Percentiles rank a stretch among this genome's conserved stretches.
Conservation (phyloP, 2,113 vertebrate genomes). For the Procapra przewalskii region DNA sequence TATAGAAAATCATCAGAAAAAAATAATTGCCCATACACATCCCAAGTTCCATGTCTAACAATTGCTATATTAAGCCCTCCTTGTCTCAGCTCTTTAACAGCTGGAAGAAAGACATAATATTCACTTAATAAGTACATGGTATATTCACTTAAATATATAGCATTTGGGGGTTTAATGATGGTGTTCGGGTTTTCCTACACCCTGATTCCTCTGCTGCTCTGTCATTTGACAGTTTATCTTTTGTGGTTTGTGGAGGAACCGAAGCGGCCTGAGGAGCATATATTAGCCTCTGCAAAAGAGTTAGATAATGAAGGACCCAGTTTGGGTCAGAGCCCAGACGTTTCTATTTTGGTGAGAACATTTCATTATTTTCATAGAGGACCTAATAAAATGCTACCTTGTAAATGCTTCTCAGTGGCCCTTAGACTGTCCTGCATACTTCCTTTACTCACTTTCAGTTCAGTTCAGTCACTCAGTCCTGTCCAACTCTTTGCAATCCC, state of each 20-base stretch:
- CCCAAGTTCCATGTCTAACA: background rate
- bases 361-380: background rate
- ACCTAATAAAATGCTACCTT: background rate
- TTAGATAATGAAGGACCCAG: background rate
- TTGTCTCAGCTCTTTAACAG: constrained; percentile 27
- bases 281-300: background rate
- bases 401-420: background rate
- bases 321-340: background rate
- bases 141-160: constrained; percentile 36
- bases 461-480: accelerated
- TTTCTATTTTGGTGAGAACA: constrained; percentile 47
- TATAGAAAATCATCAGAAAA: background rate
- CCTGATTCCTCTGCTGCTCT: background rate
- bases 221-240: background rate
- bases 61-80: constrained; percentile 14
- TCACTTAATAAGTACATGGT: constrained; percentile 5
- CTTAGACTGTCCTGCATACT: background rate
- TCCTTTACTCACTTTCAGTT: constrained; percentile 5
- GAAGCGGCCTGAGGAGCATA: background rate
- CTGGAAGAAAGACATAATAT: constrained; percentile 25
- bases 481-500: background rate
- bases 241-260: background rate
- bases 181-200: background rate
- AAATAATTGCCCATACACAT: background rate
- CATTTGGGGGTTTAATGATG: constrained; percentile 34